These are phyloP conservation scores for Anneissia japonica DNA, from an alignment of 35 echinoderm and acorn worm genomes.

Conservation along the genomic window DNA sequence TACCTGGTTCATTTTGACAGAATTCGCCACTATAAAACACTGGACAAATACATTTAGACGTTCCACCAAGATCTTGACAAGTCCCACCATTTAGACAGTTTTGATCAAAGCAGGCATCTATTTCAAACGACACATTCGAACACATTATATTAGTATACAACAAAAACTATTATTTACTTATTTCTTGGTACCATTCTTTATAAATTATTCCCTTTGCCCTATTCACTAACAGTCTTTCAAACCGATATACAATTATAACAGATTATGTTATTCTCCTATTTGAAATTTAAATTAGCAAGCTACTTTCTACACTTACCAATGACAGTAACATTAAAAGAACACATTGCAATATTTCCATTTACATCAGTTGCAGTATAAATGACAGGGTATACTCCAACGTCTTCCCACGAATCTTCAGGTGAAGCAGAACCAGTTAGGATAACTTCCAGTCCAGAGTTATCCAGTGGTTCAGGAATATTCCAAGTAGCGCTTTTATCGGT, in stretches of 20 bases:
- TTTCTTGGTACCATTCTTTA: too few relatives aligned
- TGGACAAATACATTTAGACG: background rate
- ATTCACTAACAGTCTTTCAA: too few relatives aligned
- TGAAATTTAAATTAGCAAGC: too few relatives aligned
- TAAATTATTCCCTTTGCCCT: too few relatives aligned
- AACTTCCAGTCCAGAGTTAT: background rate
- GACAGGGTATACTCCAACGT: background rate
- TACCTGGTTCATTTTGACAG: background rate
- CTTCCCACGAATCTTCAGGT: background rate
- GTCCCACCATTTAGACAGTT: background rate
- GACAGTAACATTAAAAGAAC: background rate
- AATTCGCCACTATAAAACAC: background rate
- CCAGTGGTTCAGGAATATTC: background rate
- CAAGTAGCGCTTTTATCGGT: background rate
- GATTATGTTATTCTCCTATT: too few relatives aligned
- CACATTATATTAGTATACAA: too few relatives aligned
- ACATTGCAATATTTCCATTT: background rate
- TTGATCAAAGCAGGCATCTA: background rate
- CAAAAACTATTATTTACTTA: too few relatives aligned
- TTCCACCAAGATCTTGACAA: background rate
- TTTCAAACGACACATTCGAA: too few relatives aligned
- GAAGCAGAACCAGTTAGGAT: background rate
- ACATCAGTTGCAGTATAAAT: background rate
- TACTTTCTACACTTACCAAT: too few relatives aligned
- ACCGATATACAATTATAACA: too few relatives aligned